phyloP scores from a whole-genome alignment of 2,888 invertebrate genomes.

The Leptopilina myrica region DNA sequence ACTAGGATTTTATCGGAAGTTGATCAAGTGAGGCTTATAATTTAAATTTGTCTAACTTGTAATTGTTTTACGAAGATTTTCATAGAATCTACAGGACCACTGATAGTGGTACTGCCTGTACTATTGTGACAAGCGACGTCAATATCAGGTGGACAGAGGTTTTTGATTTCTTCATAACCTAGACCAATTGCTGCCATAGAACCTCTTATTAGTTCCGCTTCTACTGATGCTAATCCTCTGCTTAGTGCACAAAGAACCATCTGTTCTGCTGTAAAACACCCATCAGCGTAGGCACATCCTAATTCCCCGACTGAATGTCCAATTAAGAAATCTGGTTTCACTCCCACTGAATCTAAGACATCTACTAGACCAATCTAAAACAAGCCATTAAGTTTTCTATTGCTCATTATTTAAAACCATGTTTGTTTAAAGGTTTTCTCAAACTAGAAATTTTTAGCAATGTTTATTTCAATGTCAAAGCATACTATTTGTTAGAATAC shows the following conservation, averaged over 20 bases:
- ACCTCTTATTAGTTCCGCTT: constrained; percentile 79
- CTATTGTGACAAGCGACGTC: constrained; percentile 95
- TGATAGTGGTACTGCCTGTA: constrained; percentile 90
- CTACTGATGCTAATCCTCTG: constrained; percentile 66
- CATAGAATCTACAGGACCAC: constrained; percentile 85
- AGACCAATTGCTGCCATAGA: constrained; percentile 93
- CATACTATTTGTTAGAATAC: constrained; percentile 13
- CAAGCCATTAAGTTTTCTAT: neutral
- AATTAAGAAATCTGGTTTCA: constrained; percentile 83
- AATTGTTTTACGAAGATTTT: too few relatives aligned
- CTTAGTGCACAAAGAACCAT: too few relatives aligned
- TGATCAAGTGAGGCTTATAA: neutral
- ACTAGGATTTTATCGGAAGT: too few relatives aligned
- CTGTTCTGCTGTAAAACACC: too few relatives aligned
- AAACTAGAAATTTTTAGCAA: too few relatives aligned
- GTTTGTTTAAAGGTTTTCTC: too few relatives aligned
- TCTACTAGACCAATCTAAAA: constrained; percentile 82
- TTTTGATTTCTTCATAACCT: constrained; percentile 80
- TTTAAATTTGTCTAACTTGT: too few relatives aligned
- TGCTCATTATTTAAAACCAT: too few relatives aligned
- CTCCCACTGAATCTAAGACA: constrained; percentile 73
- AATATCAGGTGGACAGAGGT: constrained; percentile 85
- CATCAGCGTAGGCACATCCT: too few relatives aligned
- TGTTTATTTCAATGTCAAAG: neutral
- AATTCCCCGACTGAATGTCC: constrained; percentile 87